phyloP scores from a whole-genome alignment of 2,113 vertebrate species.

The Misgurnus mizolepis region DNA sequence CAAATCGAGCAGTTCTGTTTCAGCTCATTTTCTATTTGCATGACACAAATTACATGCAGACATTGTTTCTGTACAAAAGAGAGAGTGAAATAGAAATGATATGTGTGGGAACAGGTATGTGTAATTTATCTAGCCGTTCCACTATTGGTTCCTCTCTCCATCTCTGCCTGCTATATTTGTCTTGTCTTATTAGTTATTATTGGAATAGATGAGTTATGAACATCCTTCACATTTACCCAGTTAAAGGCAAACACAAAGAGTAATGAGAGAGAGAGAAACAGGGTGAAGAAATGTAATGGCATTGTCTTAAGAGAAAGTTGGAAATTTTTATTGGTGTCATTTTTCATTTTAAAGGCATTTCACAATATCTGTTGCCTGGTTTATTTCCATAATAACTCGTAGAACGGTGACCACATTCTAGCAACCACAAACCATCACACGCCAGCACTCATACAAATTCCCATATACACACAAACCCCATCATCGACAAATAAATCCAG shows the following conservation, averaged over 20 bases:
- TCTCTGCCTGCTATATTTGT: conserved; percentile 50
- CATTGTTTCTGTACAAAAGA: background rate
- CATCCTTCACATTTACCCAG: conserved; percentile 52
- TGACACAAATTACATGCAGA: background rate
- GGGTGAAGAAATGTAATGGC: background rate
- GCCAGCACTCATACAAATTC: background rate
- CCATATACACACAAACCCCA: background rate
- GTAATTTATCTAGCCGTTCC: conserved; percentile 7
- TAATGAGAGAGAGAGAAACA: conserved; percentile 19
- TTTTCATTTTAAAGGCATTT: conserved; percentile 47
- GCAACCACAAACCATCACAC: background rate
- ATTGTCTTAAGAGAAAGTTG: conserved; percentile 15
- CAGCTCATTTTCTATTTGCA: background rate
- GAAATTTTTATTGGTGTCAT: conserved; percentile 38
- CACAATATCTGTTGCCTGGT: conserved; percentile 29
- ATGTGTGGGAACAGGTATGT: conserved; percentile 7
- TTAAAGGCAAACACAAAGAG: conserved; percentile 34
- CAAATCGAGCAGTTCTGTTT: background rate
- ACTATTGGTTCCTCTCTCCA: conserved; percentile 17
- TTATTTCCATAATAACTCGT: conserved; percentile 18
- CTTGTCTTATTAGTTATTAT: conserved; percentile 55
- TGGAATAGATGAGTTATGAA: conserved; percentile 56
- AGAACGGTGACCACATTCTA: conserved; percentile 1
- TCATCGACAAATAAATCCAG: background rate
- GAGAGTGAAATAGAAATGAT: background rate